phyloP scores from a whole-genome alignment of 2,888 invertebrate genomes.

The Coenonympha arcania region DNA sequence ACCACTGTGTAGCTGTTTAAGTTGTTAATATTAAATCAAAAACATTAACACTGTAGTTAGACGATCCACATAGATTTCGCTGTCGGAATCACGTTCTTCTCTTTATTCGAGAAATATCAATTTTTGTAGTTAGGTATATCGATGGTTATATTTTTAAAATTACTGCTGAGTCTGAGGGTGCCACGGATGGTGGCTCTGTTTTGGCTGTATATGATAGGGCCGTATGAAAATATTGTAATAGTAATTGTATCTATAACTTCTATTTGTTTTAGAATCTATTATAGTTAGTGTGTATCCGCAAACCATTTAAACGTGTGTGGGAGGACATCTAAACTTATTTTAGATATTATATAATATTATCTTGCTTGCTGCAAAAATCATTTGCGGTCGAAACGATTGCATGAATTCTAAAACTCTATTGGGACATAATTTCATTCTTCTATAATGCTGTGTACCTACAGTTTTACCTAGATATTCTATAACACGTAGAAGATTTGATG shows the following conservation, averaged over 20 bases:
- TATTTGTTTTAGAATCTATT: constrained; percentile 64
- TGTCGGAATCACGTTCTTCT: constrained; percentile 56
- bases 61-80: constrained; percentile 54
- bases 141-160: constrained; percentile 57
- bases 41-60: constrained; percentile 42
- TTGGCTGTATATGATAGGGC: constrained; percentile 61
- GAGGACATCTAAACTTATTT: constrained; percentile 46
- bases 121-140: constrained; percentile 64
- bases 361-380: constrained; percentile 41
- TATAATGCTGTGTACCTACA: constrained; percentile 17
- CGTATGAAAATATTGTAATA: constrained; percentile 54
- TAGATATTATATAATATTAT: constrained; percentile 43
- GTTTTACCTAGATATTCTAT: no score
- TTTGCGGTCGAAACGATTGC: constrained; percentile 37
- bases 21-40: constrained; percentile 20
- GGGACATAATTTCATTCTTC: constrained; percentile 35
- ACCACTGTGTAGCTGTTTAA: constrained; percentile 23
- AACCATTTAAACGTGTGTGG: constrained; percentile 46
- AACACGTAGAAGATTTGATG: constrained; percentile 33
- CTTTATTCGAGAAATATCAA: constrained; percentile 61
- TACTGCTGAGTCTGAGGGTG: constrained; percentile 62
- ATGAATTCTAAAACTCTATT: constrained; percentile 57
- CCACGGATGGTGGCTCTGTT: constrained; percentile 41
- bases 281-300: constrained; percentile 61
- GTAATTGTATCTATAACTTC: constrained; percentile 62